phyloP scores from a whole-genome alignment of 2,797 vertebrate species.

The Sebastes taczanowskii region DNA sequence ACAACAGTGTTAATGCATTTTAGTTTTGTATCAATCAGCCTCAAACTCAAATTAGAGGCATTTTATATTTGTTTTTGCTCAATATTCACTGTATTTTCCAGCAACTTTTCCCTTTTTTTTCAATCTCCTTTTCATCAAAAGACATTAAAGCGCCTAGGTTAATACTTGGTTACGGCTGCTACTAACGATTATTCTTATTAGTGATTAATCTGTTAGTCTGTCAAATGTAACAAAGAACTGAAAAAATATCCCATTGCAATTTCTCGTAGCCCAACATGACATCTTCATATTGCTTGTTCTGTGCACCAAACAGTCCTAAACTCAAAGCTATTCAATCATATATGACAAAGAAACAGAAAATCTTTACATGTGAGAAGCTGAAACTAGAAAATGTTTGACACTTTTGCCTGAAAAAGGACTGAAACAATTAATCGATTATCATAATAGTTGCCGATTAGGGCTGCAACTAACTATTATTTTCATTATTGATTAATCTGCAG shows the following conservation, averaged over 20 bases:
- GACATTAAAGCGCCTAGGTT: accelerated
- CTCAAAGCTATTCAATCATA: not conserved
- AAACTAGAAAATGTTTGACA: too few relatives aligned
- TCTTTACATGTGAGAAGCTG: too few relatives aligned
- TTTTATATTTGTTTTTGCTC: not conserved
- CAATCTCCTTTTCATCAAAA: not conserved
- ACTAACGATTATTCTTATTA: too few relatives aligned
- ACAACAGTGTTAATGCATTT: not conserved
- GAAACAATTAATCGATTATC: too few relatives aligned
- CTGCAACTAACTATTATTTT: too few relatives aligned
- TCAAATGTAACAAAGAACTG: not conserved
- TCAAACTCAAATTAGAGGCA: not conserved
- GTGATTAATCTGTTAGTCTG: too few relatives aligned
- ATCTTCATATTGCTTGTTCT: not conserved
- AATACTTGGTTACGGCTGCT: too few relatives aligned
- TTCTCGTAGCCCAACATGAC: not conserved
- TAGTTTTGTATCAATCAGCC: not conserved
- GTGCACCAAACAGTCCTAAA: not conserved
- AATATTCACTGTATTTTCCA: not conserved
- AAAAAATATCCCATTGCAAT: not conserved
- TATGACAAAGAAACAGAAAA: too few relatives aligned
- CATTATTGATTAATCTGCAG: too few relatives aligned
- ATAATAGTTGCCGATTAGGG: too few relatives aligned
- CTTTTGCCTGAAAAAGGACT: too few relatives aligned
- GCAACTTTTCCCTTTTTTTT: not conserved